A percentile compares a stretch with the other conserved stretches of the same genome.
Conservation (phyloP, 2,797 vertebrate genomes). For the Myiothlypis coronata region DNA sequence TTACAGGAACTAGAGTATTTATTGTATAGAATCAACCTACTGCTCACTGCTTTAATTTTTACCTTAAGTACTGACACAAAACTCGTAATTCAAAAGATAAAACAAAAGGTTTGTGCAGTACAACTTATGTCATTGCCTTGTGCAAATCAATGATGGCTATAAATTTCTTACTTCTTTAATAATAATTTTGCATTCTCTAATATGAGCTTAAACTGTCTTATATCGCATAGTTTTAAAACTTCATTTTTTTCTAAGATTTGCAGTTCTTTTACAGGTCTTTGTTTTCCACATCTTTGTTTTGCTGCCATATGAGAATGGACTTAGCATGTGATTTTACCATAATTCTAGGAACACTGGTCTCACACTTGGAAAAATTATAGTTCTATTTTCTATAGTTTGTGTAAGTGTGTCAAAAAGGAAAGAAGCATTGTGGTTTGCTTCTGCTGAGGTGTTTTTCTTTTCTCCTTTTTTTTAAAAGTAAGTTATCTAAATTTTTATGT, state of each 20-base stretch:
- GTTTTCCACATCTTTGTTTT: not conserved
- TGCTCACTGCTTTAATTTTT: not conserved
- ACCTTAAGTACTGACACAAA: not conserved
- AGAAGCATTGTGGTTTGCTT: not conserved
- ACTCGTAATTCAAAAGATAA: not conserved
- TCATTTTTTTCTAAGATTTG: not conserved
- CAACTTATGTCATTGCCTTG: not conserved
- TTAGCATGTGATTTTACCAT: not conserved
- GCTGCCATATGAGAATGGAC: not conserved
- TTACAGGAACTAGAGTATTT: not conserved
- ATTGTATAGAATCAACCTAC: not conserved
- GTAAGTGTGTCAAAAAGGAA: not conserved
- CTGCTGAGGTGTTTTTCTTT: not conserved
- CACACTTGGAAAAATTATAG: not conserved
- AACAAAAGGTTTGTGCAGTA: not conserved
- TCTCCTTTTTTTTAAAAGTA: not conserved
- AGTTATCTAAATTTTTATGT: not conserved
- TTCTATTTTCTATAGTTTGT: not conserved
- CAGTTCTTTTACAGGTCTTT: not conserved
- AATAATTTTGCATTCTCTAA: not conserved
- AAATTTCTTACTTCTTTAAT: not conserved
- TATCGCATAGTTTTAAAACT: not conserved
- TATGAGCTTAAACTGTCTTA: not conserved
- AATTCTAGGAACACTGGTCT: not conserved
- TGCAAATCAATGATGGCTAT: not conserved